phyloP scores from a whole-genome alignment of 2,888 invertebrate species.

The Stenodera caucasica region DNA sequence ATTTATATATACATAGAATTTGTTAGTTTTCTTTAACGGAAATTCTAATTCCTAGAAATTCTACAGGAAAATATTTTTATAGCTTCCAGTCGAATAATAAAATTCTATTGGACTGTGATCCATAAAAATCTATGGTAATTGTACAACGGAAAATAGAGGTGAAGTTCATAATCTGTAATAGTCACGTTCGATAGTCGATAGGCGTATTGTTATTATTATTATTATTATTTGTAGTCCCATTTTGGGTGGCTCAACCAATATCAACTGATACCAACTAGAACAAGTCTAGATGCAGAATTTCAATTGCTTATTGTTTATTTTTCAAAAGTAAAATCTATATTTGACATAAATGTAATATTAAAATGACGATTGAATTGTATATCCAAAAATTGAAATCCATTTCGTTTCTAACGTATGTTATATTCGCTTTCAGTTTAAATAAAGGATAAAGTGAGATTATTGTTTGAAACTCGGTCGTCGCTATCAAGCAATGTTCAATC shows the following conservation, averaged over 20 bases:
- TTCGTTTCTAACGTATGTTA: conserved; percentile 31
- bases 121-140: not conserved
- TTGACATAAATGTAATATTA: no score
- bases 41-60: not conserved
- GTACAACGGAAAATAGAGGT: not conserved
- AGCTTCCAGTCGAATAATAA: not conserved
- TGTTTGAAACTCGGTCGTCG: conserved; percentile 32
- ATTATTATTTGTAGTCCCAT: conserved; percentile 21
- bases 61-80: not conserved
- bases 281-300: conserved; percentile 10
- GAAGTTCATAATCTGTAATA: conserved; percentile 17
- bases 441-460: conserved; percentile 38
- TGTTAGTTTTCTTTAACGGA: no score
- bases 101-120: not conserved
- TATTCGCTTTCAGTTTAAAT: conserved; percentile 32
- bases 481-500: conserved; percentile 39
- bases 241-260: conserved; percentile 14
- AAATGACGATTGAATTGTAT: no score
- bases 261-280: conserved; percentile 12
- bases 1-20: not conserved
- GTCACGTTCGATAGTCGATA: conserved; percentile 10
- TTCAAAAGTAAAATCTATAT: no score
- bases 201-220: conserved; percentile 15
- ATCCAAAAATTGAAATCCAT: conserved; percentile 32
- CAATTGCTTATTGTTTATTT: no score